phyloP scores from a whole-genome alignment of 2,888 invertebrate genomes.

The Sthenelais limicola region DNA sequence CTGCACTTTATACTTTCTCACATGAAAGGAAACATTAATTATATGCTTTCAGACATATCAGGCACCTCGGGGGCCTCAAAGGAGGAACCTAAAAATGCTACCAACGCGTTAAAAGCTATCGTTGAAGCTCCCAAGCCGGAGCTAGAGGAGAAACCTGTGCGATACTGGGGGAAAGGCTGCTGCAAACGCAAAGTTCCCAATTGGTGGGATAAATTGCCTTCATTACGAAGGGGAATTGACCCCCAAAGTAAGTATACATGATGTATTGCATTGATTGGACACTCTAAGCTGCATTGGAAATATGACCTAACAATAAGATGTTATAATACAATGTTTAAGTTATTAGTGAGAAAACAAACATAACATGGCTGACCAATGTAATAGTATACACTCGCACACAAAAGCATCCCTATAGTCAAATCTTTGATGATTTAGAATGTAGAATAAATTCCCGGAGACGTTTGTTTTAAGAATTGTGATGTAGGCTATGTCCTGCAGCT shows the following conservation, averaged over 20 bases:
- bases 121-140: neutral
- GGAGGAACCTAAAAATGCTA: neutral
- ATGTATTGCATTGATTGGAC: neutral
- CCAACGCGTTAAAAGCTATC: neutral
- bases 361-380: neutral
- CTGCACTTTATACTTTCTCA: too few relatives aligned
- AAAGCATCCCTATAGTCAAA: neutral
- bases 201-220: neutral
- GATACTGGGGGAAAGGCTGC: conserved; percentile 35
- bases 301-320: neutral
- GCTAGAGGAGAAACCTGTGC: neutral
- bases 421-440: too few relatives aligned
- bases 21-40: neutral
- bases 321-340: neutral
- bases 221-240: neutral
- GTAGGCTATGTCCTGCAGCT: too few relatives aligned
- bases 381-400: neutral
- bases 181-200: conserved; percentile 12
- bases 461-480: too few relatives aligned
- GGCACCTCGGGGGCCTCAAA: neutral
- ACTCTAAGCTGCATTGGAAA: neutral
- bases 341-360: neutral
- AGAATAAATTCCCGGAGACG: too few relatives aligned
- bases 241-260: conserved; percentile 30
- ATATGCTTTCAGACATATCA: neutral